Percentiles rank a stretch among this genome's conserved stretches.
These are phyloP conservation scores for Cataglyphis cursor DNA, from an alignment of 2,888 invertebrate genomes.

Conservation along the genomic window DNA sequence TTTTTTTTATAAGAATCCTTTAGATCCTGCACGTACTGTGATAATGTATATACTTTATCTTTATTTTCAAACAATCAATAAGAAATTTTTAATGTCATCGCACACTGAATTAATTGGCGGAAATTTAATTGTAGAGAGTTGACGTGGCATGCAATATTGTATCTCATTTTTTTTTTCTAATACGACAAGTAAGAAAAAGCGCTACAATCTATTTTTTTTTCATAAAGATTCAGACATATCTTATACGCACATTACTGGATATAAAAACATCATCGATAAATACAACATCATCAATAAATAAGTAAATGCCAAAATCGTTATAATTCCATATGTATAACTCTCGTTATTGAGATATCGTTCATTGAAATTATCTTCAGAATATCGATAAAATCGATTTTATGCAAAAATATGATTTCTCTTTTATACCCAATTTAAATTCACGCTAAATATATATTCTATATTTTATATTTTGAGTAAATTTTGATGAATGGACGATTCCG, in stretches of 20 bases:
- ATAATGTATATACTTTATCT: constrained; percentile 8
- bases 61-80: constrained; percentile 54
- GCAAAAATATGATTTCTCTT: not conserved
- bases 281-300: constrained; percentile 15
- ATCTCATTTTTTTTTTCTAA: not conserved
- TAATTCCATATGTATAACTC: not conserved
- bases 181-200: constrained; percentile 29
- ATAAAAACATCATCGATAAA: constrained; percentile 15
- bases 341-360: not conserved
- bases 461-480: not conserved
- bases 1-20: constrained; percentile 6
- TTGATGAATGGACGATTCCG: not conserved
- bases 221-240: constrained; percentile 41
- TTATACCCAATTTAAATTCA: not conserved
- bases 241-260: constrained; percentile 14
- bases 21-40: not conserved
- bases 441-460: not conserved
- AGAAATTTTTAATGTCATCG: constrained; percentile 48
- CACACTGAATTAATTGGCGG: constrained; percentile 45
- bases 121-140: constrained; percentile 44
- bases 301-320: not conserved
- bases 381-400: not conserved
- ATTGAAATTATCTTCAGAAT: constrained; percentile 16
- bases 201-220: constrained; percentile 34
- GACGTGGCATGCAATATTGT: not conserved